These are phyloP conservation scores for Peromyscus eremicus DNA, from an alignment of 2,797 vertebrate genomes.

Conservation along the genomic window DNA sequence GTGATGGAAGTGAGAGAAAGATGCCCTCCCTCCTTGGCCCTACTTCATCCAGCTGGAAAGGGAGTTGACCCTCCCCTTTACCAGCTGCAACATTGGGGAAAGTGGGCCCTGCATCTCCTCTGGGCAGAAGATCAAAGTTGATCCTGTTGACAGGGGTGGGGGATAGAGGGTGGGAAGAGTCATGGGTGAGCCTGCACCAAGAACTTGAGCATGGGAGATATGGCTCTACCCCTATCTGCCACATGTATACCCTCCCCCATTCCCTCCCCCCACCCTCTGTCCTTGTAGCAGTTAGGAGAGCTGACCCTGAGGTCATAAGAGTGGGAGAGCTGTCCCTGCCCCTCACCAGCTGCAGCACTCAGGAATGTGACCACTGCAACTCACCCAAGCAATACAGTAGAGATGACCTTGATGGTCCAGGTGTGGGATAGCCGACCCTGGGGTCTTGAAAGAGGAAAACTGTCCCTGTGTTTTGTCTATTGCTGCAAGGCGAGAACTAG, in stretches of 20 bases:
- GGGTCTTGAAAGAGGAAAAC: not conserved
- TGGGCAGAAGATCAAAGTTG: not conserved
- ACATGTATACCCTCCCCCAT: not conserved
- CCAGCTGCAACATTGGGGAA: not conserved
- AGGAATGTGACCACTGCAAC: not conserved
- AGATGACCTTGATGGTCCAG: not conserved
- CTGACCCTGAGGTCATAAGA: not conserved
- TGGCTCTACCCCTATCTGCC: not conserved
- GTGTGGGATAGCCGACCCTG: not conserved
- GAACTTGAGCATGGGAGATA: not conserved
- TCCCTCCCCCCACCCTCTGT: too few relatives aligned
- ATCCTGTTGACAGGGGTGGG: not conserved
- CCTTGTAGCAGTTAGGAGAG: not conserved
- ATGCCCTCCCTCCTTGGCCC: not conserved
- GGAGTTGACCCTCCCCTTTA: not conserved
- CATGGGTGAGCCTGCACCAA: not conserved
- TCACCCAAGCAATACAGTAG: not conserved
- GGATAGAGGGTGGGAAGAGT: too few relatives aligned
- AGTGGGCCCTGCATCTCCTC: not conserved
- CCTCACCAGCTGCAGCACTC: not conserved
- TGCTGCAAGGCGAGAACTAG: too few relatives aligned
- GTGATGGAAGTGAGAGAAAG: not conserved
- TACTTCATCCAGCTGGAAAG: not conserved
- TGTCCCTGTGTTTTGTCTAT: too few relatives aligned
- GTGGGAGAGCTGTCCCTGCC: not conserved